Evolutionary conservation across 2,888 invertebrate genomes (phyloP), one percentile per base, ranked within the genome.

Genomic region (Diogma glabrata): DNA sequence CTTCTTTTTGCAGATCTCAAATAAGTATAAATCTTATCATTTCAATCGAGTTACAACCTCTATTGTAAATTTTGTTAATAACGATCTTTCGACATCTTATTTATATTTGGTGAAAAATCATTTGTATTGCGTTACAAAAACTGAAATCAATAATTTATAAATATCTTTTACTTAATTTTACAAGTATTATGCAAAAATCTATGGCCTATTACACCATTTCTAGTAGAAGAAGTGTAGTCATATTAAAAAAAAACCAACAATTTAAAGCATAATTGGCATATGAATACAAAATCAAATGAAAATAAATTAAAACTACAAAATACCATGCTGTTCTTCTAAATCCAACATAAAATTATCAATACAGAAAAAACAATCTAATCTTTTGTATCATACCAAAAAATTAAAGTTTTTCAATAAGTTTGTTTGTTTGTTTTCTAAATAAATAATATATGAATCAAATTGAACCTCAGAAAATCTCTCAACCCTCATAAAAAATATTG

Each of bases 191-290:
- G 76, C 6, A 79, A 79, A 63, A 72, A 78, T 0, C 63, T 92
- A 56, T 91, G 87, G 52, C 93, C 95, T 1, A 82, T 96, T 59
- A 66, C 88, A 49, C 95, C 95, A 0, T 88, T 90, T 72, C 68
- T 96, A 55, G 77, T 86, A 1, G 94, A 95, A 71, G 95, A 96
- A 72, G 79, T 72, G 5, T 79, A 79, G 79, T 69, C 70, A 57
- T 67, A 77, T 57, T 64, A 66, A 40, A 72, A 71, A 53, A 64
- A 67, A 55, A 61, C 28, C 54, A 17, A 66, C 68, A 10, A 64
- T 75, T 47, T 67, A 71, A 54, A 65, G 67, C 57, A 64, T 65
- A 7, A 58, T 57, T 23, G 61, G 69, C 3, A 56, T 59, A 43
- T 53, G 64, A 2, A 58, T n/a, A n/a, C n/a, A 64, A 1, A 56